Evolutionary conservation across 2,888 invertebrate species (phyloP), one percentile per base, ranked within the genome.

Genomic region (Lasioglossum morio): DNA sequence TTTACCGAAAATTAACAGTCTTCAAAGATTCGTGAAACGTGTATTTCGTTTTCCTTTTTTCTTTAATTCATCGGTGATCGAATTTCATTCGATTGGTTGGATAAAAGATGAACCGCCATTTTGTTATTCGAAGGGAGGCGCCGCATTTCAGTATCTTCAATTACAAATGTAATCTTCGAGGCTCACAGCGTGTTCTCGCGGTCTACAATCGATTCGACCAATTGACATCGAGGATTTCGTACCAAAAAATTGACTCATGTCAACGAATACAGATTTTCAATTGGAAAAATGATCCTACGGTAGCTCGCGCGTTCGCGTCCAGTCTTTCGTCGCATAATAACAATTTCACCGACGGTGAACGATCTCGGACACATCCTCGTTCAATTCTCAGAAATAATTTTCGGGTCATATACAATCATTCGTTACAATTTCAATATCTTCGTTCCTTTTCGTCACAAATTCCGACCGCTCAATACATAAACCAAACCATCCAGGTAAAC

Each of bases 131-230:
- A 66, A 19, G 16, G 34, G 16, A 34, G 66, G 16, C 66, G 66
- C 19, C 66, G 66, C 19, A 19, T 66, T 16, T 16, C 34, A 2
- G 34, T 4, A 8, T 19, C 34, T 19, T 66, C 43, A 7, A 48
- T 40, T 48, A 48, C 23, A 72, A 79, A 80, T 77, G 66, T 19
- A 82, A 86, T 74, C 57, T 75, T 72, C 82, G n/a, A 69, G 46
- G 48, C n/a, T 19, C 30, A 0, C 43, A 72, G 60, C 7, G n/a
- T 27, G 27, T 46, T 27, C 73, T 34, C 43, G 12, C 43, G 19
- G 43, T 53, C 23, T 30, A 34, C 48, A 8, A 60, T 74, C 19
- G 23, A 16, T 46, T 63, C 8, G 78, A 43, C 73, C 57, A 69
- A 66, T 53, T 27, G 43, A 66, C 34, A 19, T 66, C 66, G 66